A percentile compares a stretch with the other conserved stretches of the same genome.
phyloP scores from a whole-genome alignment of 1,140 invertebrate species.

The Fragariocoptes setiger region DNA sequence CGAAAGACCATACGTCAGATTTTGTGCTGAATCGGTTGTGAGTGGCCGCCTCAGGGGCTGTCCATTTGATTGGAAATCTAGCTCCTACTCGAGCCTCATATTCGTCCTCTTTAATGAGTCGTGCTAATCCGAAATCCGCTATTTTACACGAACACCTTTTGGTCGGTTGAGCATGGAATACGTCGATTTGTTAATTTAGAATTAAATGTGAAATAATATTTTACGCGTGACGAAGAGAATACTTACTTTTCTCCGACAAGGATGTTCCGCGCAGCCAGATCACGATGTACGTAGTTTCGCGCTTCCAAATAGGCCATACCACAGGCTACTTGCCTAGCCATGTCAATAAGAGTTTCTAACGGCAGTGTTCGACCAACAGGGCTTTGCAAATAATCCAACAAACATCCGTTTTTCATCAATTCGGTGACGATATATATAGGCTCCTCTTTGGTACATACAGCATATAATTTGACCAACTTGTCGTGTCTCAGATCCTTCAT shows the following conservation, averaged over 20 bases:
- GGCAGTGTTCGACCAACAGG: not conserved
- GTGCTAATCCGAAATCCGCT: constrained; percentile 83
- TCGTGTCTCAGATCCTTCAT: constrained; percentile 88
- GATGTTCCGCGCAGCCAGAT: constrained; percentile 76
- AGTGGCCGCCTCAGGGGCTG: constrained; percentile 84
- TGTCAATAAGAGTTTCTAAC: constrained; percentile 46
- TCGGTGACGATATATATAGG: constrained; percentile 98
- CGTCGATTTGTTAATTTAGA: not conserved
- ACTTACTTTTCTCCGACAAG: constrained; percentile 40
- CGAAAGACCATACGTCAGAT: constrained; percentile 97
- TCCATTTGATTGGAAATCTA: constrained; percentile 87
- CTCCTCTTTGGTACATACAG: constrained; percentile 69
- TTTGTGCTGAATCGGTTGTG: constrained; percentile 98
- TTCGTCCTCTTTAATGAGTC: constrained; percentile 90
- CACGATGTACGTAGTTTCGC: constrained; percentile 92
- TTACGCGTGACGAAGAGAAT: too few relatives aligned
- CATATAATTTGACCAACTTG: constrained; percentile 85
- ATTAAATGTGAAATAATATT: not conserved
- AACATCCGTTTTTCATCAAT: constrained; percentile 82
- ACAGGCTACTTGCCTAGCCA: constrained; percentile 88
- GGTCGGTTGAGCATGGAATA: constrained; percentile 19
- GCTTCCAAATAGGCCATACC: constrained; percentile 98
- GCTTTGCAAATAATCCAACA: constrained; percentile 40
- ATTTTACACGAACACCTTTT: constrained; percentile 47
- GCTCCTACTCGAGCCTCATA: constrained; percentile 93